Evolutionary conservation across 2,113 vertebrate genomes (phyloP).

Genomic region (Euleptes europaea): DNA sequence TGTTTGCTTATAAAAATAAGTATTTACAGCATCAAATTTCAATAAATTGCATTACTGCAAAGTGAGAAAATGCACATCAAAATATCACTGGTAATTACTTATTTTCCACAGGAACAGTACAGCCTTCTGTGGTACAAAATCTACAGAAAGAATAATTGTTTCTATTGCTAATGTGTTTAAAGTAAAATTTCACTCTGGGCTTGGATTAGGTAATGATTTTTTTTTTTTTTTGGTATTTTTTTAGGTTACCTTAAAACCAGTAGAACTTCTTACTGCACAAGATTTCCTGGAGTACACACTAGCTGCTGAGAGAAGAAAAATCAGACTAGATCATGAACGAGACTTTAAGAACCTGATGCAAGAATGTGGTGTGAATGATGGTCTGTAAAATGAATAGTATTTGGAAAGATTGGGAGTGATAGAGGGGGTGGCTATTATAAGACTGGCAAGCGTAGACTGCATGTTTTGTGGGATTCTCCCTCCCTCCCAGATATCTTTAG

Average conservation of each 20-base stretch:
- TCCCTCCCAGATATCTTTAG: too few species aligned
- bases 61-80: neutral
- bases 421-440: too few species aligned
- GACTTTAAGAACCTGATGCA: conserved; percentile 74
- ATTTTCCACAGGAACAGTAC: neutral
- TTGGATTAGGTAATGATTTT: neutral
- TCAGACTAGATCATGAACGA: conserved; percentile 73
- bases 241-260: conserved; percentile 75
- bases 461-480: too few species aligned
- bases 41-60: neutral
- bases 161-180: conserved; percentile 1
- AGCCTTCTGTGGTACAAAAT: neutral
- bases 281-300: conserved; percentile 75
- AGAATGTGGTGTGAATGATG: conserved; percentile 61
- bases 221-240: conserved; percentile 12
- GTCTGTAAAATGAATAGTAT: neutral
- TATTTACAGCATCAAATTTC: neutral
- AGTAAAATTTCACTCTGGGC: neutral
- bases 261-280: conserved; percentile 65
- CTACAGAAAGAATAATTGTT: conserved; percentile 17
- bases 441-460: too few species aligned
- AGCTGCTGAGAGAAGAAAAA: conserved; percentile 77
- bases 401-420: neutral
- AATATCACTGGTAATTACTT: conserved; percentile 18
- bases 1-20: neutral